Conservation (phyloP, 2,113 vertebrate species). For the Podocnemis expansa region DNA sequence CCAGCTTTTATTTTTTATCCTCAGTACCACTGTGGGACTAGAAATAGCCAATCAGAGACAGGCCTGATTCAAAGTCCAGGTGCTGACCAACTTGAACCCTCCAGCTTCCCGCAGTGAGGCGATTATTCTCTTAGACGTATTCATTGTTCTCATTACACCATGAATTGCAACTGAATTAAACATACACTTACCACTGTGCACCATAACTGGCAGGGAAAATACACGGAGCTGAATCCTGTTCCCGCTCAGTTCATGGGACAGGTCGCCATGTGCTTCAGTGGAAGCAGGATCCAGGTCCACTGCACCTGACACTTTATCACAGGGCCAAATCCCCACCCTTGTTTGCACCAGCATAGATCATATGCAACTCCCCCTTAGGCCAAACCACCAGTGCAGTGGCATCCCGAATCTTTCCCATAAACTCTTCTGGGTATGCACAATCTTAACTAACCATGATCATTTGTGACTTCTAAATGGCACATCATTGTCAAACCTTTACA, state of each 20-base stretch:
- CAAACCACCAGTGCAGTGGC: rapidly evolving
- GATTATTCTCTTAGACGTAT: slow-evolving; percentile 57
- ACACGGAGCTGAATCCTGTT: not conserved
- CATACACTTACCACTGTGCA: slow-evolving; percentile 45
- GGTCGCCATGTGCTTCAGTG: not conserved
- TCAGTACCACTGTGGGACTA: slow-evolving; percentile 14
- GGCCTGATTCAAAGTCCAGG: slow-evolving; percentile 62
- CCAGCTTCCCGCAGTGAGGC: slow-evolving; percentile 40
- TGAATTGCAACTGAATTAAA: slow-evolving; percentile 64
- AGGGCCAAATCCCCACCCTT: slow-evolving; percentile 12
- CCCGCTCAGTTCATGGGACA: not conserved
- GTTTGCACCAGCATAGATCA: not conserved
- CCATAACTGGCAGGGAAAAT: slow-evolving; percentile 65
- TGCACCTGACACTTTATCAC: not conserved
- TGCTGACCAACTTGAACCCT: slow-evolving; percentile 63
- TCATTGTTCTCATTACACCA: slow-evolving; percentile 58
- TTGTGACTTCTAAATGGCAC: not conserved
- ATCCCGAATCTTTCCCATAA: not conserved
- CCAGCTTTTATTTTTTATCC: slow-evolving; percentile 4
- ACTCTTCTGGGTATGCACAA: not conserved
- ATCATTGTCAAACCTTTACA: not conserved
- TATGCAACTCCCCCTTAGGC: not conserved
- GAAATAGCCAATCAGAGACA: slow-evolving; percentile 6
- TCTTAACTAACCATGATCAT: not conserved
- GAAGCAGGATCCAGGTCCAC: not conserved